phyloP scores from a whole-genome alignment of 2,888 invertebrate genomes.

The Campopleginae sp. region DNA sequence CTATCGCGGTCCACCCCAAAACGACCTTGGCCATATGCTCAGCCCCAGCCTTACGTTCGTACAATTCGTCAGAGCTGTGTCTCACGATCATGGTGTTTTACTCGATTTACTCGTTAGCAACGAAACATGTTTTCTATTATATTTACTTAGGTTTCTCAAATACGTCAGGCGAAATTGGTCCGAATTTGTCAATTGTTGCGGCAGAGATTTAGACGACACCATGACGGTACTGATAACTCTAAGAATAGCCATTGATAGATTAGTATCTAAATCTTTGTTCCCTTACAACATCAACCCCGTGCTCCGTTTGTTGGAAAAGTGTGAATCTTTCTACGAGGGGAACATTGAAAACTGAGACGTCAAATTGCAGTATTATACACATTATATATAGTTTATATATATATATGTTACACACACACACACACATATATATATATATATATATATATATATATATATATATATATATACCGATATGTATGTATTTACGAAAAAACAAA shows the following conservation, averaged over 20 bases:
- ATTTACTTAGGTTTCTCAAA: slow-evolving; percentile 93
- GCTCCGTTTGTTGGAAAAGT: slow-evolving; percentile 91
- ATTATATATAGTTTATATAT: slow-evolving; percentile 40
- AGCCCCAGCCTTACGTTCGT: slow-evolving; percentile 95
- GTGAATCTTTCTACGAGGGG: slow-evolving; percentile 94
- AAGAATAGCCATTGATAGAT: slow-evolving; percentile 91
- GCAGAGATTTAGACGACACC: slow-evolving; percentile 90
- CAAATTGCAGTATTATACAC: slow-evolving; percentile 62
- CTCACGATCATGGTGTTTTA: slow-evolving; percentile 92
- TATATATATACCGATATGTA: slow-evolving; percentile 4
- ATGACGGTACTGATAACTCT: slow-evolving; percentile 93
- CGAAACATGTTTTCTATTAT: slow-evolving; percentile 95
- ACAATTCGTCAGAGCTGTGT: slow-evolving; percentile 93
- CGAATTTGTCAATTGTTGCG: slow-evolving; percentile 92
- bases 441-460: slow-evolving; percentile 13
- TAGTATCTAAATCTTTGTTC: slow-evolving; percentile 93
- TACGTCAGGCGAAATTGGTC: slow-evolving; percentile 93
- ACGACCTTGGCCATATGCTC: slow-evolving; percentile 92
- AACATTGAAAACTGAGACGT: slow-evolving; percentile 90
- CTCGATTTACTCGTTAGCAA: slow-evolving; percentile 95
- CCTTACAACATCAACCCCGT: slow-evolving; percentile 97
- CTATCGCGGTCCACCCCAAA: slow-evolving; percentile 92
- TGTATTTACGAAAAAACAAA: slow-evolving; percentile 1
- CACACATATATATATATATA: background rate
- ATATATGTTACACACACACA: background rate